Conservation (phyloP, 2,113 vertebrate genomes). For the Mustela lutreola region DNA sequence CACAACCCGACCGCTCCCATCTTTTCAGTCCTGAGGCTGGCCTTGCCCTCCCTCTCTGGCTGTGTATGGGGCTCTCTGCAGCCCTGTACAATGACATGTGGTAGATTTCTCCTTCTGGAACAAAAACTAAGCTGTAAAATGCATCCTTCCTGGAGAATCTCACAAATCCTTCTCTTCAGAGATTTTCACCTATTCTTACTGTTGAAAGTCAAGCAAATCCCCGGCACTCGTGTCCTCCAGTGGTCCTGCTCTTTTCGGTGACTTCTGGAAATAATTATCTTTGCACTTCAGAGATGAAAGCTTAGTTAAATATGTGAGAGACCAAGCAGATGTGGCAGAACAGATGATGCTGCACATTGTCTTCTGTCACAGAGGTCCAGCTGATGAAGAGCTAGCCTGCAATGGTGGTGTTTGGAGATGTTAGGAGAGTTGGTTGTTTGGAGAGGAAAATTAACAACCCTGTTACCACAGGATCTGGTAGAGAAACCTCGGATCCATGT, state of each 20-base stretch:
- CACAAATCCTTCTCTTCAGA: constrained; percentile 35
- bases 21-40: background rate
- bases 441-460: constrained; percentile 79
- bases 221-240: background rate
- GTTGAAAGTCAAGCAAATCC: constrained; percentile 30
- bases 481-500: constrained; percentile 55
- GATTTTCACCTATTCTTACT: constrained; percentile 40
- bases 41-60: background rate
- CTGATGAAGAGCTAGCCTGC: constrained; percentile 75
- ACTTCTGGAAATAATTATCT: constrained; percentile 85
- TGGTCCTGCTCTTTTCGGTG: constrained; percentile 59
- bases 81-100: background rate
- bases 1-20: background rate
- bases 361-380: constrained; percentile 74
- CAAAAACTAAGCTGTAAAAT: constrained; percentile 51
- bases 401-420: constrained; percentile 75
- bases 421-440: constrained; percentile 75
- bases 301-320: constrained; percentile 81
- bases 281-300: constrained; percentile 84
- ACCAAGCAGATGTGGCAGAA: constrained; percentile 81
- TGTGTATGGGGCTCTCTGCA: background rate
- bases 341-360: constrained; percentile 70
- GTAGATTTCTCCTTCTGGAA: constrained; percentile 18
- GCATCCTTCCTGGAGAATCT: constrained; percentile 45
- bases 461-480: constrained; percentile 67